Conservation (phyloP, 2,888 invertebrate genomes). For the Onthophagus sagittarius region DNA sequence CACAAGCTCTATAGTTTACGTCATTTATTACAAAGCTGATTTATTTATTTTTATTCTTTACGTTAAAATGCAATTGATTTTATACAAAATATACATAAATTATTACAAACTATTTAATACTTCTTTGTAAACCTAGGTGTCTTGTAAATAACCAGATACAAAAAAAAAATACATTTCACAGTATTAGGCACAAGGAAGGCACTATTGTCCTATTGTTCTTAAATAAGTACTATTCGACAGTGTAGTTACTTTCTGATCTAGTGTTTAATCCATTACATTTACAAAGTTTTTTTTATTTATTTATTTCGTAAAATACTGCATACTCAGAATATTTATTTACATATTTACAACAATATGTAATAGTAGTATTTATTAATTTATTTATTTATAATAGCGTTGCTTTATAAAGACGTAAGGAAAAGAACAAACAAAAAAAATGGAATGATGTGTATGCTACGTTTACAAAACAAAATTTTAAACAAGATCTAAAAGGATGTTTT, state of each 20-base stretch:
- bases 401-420: background rate
- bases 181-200: slow-evolving; percentile 43
- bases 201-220: slow-evolving; percentile 38
- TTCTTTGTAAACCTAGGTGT: slow-evolving; percentile 27
- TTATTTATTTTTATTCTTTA: slow-evolving; percentile 25
- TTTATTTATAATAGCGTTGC: slow-evolving; percentile 16
- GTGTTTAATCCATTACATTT: slow-evolving; percentile 14
- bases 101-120: slow-evolving; percentile 34
- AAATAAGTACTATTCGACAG: slow-evolving; percentile 38
- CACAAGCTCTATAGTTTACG: slow-evolving; percentile 45
- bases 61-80: slow-evolving; percentile 32
- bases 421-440: slow-evolving; percentile 25
- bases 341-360: slow-evolving; percentile 42
- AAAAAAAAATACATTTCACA: slow-evolving; percentile 20
- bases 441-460: slow-evolving; percentile 19
- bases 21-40: slow-evolving; percentile 44
- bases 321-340: slow-evolving; percentile 35
- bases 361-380: slow-evolving; percentile 20
- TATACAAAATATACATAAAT: slow-evolving; percentile 46
- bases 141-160: slow-evolving; percentile 6
- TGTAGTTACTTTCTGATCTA: slow-evolving; percentile 2
- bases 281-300: slow-evolving; percentile 16
- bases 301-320: slow-evolving; percentile 37
- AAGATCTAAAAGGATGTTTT: background rate
- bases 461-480: slow-evolving; percentile 5